Conservation (phyloP, 2,113 vertebrate species). For the Circaetus cinerascens region DNA sequence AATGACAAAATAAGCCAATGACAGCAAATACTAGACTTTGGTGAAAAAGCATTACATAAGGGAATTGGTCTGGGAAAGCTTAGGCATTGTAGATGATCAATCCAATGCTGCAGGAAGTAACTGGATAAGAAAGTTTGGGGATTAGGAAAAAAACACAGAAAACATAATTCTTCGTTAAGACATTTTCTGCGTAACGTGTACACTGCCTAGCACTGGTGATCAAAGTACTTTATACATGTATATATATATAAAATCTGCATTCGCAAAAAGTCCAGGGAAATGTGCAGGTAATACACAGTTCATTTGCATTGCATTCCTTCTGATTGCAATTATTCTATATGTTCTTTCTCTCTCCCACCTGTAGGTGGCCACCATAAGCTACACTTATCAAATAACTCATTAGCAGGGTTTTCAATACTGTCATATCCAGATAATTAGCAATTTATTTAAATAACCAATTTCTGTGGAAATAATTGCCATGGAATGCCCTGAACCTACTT, state of each 20-base stretch:
- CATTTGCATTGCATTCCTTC: background rate
- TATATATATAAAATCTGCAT: background rate
- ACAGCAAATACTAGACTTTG: background rate
- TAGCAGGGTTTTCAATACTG: conserved; percentile 78
- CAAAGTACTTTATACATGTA: background rate
- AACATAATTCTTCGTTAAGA: background rate
- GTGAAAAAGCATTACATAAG: background rate
- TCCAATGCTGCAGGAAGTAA: background rate
- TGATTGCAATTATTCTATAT: background rate
- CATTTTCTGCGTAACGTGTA: background rate
- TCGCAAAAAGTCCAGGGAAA: background rate
- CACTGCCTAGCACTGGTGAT: background rate
- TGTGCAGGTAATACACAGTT: background rate
- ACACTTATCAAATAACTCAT: conserved; percentile 74
- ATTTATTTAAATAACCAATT: conserved; percentile 86
- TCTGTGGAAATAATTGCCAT: conserved; percentile 83
- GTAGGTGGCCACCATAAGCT: conserved; percentile 84
- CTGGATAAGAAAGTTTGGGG: background rate
- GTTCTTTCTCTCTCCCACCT: conserved; percentile 73
- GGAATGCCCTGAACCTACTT: conserved; percentile 80
- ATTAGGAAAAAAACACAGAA: background rate
- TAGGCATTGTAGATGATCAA: background rate
- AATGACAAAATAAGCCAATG: background rate
- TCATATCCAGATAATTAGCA: conserved; percentile 84
- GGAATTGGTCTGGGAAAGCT: background rate